These are phyloP conservation scores for Onychomys arenicola DNA, from an alignment of 2,797 vertebrate species.

Conservation along the genomic window DNA sequence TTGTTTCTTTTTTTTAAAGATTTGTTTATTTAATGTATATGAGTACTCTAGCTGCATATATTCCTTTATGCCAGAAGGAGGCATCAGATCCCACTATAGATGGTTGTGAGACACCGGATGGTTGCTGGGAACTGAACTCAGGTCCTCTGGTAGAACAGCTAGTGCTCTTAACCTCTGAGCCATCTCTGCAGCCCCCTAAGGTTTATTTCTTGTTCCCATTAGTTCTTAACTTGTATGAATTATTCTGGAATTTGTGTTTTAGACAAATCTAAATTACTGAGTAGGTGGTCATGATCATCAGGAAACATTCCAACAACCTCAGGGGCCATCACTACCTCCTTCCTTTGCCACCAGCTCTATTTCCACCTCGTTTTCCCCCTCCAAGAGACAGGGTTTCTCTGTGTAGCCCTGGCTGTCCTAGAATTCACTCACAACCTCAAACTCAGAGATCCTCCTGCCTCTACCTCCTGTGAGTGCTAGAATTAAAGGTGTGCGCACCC, in stretches of 20 bases:
- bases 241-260: constrained; percentile 32
- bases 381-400: background rate
- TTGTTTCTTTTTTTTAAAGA: background rate
- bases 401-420: background rate
- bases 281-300: background rate
- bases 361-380: background rate
- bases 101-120: background rate
- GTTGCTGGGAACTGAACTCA: background rate
- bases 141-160: background rate
- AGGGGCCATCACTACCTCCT: background rate
- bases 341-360: background rate
- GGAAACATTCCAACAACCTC: background rate
- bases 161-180: background rate
- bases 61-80: background rate
- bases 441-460: background rate
- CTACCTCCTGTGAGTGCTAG: background rate
- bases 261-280: constrained; percentile 1
- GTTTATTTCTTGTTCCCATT: background rate
- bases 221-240: constrained; percentile 39
- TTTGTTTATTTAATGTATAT: background rate
- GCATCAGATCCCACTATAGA: background rate
- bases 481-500: background rate
- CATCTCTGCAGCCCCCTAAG: background rate
- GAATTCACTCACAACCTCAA: background rate
- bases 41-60: background rate